phyloP scores from a whole-genome alignment of 2,888 invertebrate genomes.

The Drosophila putrida region DNA sequence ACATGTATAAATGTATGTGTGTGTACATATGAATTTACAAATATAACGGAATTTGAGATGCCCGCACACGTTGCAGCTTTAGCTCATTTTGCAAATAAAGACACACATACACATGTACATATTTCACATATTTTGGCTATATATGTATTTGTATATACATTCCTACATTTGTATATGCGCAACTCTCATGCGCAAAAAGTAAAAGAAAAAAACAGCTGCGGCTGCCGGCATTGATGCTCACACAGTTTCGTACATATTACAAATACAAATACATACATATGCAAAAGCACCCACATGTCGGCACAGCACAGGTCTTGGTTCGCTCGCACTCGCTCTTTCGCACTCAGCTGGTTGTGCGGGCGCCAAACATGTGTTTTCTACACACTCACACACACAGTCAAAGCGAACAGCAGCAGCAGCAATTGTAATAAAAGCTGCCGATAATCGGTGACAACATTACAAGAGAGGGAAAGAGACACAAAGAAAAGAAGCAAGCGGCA shows the following conservation, averaged over 20 bases:
- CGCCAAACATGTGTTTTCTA: slow-evolving; percentile 77
- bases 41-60: slow-evolving; percentile 75
- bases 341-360: slow-evolving; percentile 71
- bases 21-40: slow-evolving; percentile 23
- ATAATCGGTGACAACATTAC: slow-evolving; percentile 60
- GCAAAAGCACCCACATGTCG: slow-evolving; percentile 37
- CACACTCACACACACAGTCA: slow-evolving; percentile 38
- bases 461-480: slow-evolving; percentile 12
- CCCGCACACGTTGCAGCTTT: slow-evolving; percentile 62
- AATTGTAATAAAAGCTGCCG: slow-evolving; percentile 40
- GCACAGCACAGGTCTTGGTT: slow-evolving; percentile 45
- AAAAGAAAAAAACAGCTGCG: slow-evolving; percentile 63
- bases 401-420: background rate
- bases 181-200: slow-evolving; percentile 31
- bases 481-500: slow-evolving; percentile 1
- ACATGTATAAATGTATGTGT: background rate
- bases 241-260: too few species aligned
- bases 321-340: slow-evolving; percentile 69
- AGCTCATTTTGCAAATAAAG: slow-evolving; percentile 45
- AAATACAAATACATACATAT: slow-evolving; percentile 1
- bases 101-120: slow-evolving; percentile 11
- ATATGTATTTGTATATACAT: slow-evolving; percentile 13
- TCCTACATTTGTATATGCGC: background rate
- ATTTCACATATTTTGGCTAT: slow-evolving; percentile 17
- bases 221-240: slow-evolving; percentile 54